phyloP scores from a whole-genome alignment of 2,888 invertebrate species.

The Hanleya hanleyi region DNA sequence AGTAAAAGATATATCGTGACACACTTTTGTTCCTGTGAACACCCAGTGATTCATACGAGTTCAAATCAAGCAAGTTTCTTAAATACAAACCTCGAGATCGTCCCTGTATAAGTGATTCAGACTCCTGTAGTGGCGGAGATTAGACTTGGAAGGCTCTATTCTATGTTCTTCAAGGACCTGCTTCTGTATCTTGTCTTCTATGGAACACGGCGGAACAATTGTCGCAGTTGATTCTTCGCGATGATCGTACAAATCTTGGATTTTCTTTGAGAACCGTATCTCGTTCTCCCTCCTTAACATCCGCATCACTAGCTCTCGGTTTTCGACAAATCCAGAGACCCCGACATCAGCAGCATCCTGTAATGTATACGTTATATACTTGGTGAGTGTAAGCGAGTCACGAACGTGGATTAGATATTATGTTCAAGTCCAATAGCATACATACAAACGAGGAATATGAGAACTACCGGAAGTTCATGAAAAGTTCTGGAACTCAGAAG shows the following conservation, averaged over 20 bases:
- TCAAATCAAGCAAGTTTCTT: too few relatives aligned
- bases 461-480: too few relatives aligned
- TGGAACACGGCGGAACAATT: not conserved
- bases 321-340: not conserved
- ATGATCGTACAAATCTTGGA: not conserved
- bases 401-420: too few relatives aligned
- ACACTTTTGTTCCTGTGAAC: too few relatives aligned
- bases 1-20: too few relatives aligned
- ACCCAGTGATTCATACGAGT: too few relatives aligned
- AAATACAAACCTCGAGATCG: not conserved
- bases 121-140: not conserved
- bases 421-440: too few relatives aligned
- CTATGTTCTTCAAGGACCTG: not conserved
- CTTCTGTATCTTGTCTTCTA: not conserved
- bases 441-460: too few relatives aligned
- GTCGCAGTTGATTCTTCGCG: not conserved
- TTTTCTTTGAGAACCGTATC: not conserved
- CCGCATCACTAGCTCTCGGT: not conserved
- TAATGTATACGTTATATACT: too few relatives aligned
- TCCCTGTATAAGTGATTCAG: not conserved
- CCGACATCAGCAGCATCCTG: too few relatives aligned
- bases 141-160: not conserved
- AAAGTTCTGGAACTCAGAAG: too few relatives aligned
- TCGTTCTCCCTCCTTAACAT: constrained; percentile 1
- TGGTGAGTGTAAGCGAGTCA: too few relatives aligned